Conservation (phyloP, 2,888 invertebrate genomes). For the Agonopterix arenella region DNA sequence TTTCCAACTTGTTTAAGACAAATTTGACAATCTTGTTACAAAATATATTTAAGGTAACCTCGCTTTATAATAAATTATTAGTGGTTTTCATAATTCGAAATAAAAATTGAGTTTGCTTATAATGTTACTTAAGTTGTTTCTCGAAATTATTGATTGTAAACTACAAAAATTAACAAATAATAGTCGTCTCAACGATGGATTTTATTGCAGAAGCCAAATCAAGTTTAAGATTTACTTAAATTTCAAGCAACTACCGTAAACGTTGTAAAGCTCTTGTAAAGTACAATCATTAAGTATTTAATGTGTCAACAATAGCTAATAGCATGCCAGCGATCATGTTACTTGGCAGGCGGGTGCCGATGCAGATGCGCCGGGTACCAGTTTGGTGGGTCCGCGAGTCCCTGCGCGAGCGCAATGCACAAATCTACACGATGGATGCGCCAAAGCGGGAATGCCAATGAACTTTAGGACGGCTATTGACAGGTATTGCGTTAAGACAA, state of each 20-base stretch:
- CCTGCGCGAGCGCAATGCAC: slow-evolving; percentile 50
- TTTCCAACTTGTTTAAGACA: no score
- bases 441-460: slow-evolving; percentile 73
- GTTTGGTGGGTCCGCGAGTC: slow-evolving; percentile 45
- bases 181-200: no score
- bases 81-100: no score
- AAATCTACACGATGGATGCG: slow-evolving; percentile 69
- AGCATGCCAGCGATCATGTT: slow-evolving; percentile 63
- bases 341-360: slow-evolving; percentile 15
- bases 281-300: slow-evolving; percentile 58
- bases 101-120: no score
- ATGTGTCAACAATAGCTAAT: slow-evolving; percentile 65
- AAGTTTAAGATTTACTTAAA: no score
- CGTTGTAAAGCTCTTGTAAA: slow-evolving; percentile 44
- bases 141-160: no score
- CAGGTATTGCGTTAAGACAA: slow-evolving; percentile 76
- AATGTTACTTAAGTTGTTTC: no score
- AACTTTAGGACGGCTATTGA: slow-evolving; percentile 73
- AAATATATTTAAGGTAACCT: no score
- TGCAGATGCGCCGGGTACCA: slow-evolving; percentile 43
- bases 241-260: slow-evolving; percentile 9
- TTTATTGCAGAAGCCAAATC: no score
- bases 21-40: no score
- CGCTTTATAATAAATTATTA: no score
- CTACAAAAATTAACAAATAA: no score